These are phyloP conservation scores for Papilio gigon DNA, from an alignment of 2,888 invertebrate genomes.

Conservation along the genomic window DNA sequence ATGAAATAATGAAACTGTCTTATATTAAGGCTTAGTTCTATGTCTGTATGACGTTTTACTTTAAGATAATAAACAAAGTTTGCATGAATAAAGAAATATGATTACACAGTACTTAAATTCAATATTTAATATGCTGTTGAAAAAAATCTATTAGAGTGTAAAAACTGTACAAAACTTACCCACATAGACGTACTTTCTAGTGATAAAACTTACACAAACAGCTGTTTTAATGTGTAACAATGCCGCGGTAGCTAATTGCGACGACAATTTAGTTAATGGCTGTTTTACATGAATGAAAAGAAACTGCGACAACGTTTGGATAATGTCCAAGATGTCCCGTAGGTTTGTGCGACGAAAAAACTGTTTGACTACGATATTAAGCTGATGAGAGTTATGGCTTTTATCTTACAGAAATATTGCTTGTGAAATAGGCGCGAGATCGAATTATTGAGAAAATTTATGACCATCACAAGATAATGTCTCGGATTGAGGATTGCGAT, in stretches of 20 bases:
- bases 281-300: conserved; percentile 41
- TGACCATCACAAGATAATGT: neutral
- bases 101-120: no score
- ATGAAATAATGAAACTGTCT: no score
- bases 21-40: no score
- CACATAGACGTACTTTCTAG: neutral
- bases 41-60: no score
- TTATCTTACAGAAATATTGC: neutral
- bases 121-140: neutral
- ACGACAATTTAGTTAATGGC: conserved; percentile 38
- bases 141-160: neutral
- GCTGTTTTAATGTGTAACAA: conserved; percentile 36
- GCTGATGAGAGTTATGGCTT: conserved; percentile 9
- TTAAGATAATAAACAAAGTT: no score
- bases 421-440: neutral
- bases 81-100: no score
- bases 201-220: conserved; percentile 18
- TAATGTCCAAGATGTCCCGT: conserved; percentile 35
- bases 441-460: neutral
- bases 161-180: neutral
- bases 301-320: conserved; percentile 37
- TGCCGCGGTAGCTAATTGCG: conserved; percentile 33
- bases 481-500: neutral
- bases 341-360: conserved; percentile 26
- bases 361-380: conserved; percentile 14